A percentile compares a stretch with the other conserved stretches of the same genome.
phyloP scores from a whole-genome alignment of 2,888 invertebrate species.

The Exephanes ischioxanthus region DNA sequence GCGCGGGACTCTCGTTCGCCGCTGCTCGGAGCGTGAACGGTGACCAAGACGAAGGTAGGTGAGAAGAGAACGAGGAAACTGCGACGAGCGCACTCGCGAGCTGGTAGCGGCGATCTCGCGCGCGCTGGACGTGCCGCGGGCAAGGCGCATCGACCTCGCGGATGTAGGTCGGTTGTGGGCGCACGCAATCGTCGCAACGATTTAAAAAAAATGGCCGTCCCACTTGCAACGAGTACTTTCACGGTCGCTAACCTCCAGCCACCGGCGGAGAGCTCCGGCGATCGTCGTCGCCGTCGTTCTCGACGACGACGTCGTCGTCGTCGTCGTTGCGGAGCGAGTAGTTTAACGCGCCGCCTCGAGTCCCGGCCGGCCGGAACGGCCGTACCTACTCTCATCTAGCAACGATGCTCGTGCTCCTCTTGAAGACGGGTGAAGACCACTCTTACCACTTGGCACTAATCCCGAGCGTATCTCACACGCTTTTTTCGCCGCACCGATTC shows the following conservation, averaged over 20 bases:
- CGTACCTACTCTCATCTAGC: constrained; percentile 30
- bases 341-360: constrained; percentile 32
- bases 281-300: constrained; percentile 14
- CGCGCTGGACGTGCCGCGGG: constrained; percentile 66
- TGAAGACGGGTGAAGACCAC: constrained; percentile 64
- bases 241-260: constrained; percentile 83
- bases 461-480: constrained; percentile 27
- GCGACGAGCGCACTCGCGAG: constrained; percentile 30
- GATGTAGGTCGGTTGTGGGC: constrained; percentile 84
- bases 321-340: constrained; percentile 27
- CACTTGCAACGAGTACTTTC: constrained; percentile 84
- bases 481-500: constrained; percentile 22
- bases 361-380: constrained; percentile 28
- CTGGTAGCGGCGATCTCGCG: constrained; percentile 32
- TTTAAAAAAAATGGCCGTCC: constrained; percentile 84
- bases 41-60: constrained; percentile 66
- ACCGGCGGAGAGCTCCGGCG: constrained; percentile 50
- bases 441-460: constrained; percentile 72
- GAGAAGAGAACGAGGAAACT: constrained; percentile 72
- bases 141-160: constrained; percentile 82
- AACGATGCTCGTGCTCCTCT: constrained; percentile 39
- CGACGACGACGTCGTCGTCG: constrained; percentile 14
- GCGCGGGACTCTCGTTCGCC: background rate
- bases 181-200: constrained; percentile 84
- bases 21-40: background rate